Evolutionary conservation across 1,140 invertebrate species (phyloP).

Genomic region (Trissolcus basalis): DNA sequence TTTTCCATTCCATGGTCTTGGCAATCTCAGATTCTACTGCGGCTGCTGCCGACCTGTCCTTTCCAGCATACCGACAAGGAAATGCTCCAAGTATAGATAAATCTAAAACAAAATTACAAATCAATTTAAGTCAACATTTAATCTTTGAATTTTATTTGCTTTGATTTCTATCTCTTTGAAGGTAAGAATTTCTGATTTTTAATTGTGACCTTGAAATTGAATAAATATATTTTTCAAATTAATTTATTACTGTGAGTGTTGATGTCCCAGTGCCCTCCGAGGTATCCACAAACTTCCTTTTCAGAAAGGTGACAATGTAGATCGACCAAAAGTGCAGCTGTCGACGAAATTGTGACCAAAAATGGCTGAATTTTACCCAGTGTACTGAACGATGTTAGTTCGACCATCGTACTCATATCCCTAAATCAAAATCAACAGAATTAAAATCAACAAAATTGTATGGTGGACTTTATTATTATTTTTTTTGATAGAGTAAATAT

Average conservation of each 20-base stretch:
- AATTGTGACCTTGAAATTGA: too few relatives aligned
- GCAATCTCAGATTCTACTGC: conserved; percentile 89
- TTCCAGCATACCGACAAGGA: conserved; percentile 89
- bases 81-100: conserved; percentile 91
- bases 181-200: too few relatives aligned
- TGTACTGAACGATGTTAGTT: conserved; percentile 90
- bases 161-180: too few relatives aligned
- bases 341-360: conserved; percentile 90
- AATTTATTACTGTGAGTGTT: conserved; percentile 86
- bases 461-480: too few relatives aligned
- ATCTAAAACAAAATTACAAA: conserved; percentile 78
- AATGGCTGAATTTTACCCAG: conserved; percentile 95
- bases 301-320: conserved; percentile 95
- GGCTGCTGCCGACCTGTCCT: conserved; percentile 83
- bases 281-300: conserved; percentile 94
- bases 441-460: conserved; percentile 12
- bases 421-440: conserved; percentile 76
- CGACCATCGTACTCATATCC: conserved; percentile 91
- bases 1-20: conserved; percentile 86
- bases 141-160: background rate
- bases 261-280: conserved; percentile 95
- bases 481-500: too few relatives aligned
- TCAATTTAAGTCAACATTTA: conserved; percentile 1
- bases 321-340: conserved; percentile 91
- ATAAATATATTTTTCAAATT: too few relatives aligned